phyloP scores from a whole-genome alignment of 1,140 invertebrate genomes.

The Asobara japonica region DNA sequence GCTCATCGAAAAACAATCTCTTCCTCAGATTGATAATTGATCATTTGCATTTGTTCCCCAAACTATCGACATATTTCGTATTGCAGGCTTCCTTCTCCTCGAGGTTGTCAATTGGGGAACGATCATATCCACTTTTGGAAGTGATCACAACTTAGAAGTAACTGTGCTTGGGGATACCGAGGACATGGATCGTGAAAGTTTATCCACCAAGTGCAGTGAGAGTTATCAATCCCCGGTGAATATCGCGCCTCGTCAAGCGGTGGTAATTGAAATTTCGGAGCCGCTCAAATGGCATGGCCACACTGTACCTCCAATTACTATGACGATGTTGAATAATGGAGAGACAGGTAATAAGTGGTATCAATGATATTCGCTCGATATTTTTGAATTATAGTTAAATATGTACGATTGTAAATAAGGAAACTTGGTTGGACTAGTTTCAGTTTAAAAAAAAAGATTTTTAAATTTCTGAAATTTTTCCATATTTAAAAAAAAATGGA shows the following conservation, averaged over 20 bases:
- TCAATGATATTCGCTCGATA: not conserved
- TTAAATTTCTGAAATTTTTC: no score
- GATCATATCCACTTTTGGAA: not conserved
- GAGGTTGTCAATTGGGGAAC: not conserved
- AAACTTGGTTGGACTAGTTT: no score
- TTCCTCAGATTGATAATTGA: no score
- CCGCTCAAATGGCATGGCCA: constrained; percentile 51
- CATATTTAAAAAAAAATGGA: no score
- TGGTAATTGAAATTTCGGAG: constrained; percentile 44
- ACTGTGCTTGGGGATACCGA: not conserved
- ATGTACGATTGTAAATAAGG: no score
- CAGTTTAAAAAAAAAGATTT: no score
- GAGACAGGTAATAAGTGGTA: constrained; percentile 45
- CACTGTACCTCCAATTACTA: constrained; percentile 40
- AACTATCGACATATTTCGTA: not conserved
- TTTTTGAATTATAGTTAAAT: not conserved
- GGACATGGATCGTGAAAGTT: not conserved
- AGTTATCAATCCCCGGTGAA: constrained; percentile 55
- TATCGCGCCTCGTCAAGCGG: constrained; percentile 48
- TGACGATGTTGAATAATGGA: constrained; percentile 49
- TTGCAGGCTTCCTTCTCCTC: not conserved
- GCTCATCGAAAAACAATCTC: no score
- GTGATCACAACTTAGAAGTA: not conserved
- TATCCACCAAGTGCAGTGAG: not conserved
- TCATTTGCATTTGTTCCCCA: no score